These are phyloP conservation scores for Automeris io DNA, from an alignment of 2,888 invertebrate genomes.

Conservation along the genomic window DNA sequence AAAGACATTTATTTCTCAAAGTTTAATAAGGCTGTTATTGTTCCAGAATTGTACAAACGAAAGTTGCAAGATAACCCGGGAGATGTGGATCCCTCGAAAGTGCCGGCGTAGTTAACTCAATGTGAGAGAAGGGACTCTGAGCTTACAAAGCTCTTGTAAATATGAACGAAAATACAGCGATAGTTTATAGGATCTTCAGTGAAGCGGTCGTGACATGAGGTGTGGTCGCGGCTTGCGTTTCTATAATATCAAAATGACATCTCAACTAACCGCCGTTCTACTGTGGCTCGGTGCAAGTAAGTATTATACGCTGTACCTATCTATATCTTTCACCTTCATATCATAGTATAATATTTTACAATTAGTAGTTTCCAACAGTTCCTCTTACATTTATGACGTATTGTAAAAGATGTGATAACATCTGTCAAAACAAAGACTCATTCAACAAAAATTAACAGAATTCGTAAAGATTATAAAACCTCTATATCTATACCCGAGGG, in stretches of 20 bases:
- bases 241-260: conserved; percentile 49
- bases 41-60: conserved; percentile 45
- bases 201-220: conserved; percentile 54
- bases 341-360: background rate
- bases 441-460: no score
- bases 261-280: conserved; percentile 54
- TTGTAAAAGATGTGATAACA: no score
- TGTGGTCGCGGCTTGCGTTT: conserved; percentile 30
- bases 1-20: conserved; percentile 1
- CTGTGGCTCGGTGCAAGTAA: conserved; percentile 69
- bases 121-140: conserved; percentile 24
- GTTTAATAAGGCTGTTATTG: conserved; percentile 26
- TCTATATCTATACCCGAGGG: no score
- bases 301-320: conserved; percentile 20
- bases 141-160: conserved; percentile 32
- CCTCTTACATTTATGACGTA: no score
- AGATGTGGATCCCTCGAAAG: conserved; percentile 24
- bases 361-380: no score
- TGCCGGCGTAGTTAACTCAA: conserved; percentile 28
- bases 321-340: background rate
- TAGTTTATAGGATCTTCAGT: conserved; percentile 35
- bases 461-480: no score
- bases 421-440: no score
- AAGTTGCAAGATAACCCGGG: conserved; percentile 28
- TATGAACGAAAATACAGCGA: conserved; percentile 45